phyloP scores from a whole-genome alignment of 2,797 vertebrate genomes.

The Gambelia wislizenii region DNA sequence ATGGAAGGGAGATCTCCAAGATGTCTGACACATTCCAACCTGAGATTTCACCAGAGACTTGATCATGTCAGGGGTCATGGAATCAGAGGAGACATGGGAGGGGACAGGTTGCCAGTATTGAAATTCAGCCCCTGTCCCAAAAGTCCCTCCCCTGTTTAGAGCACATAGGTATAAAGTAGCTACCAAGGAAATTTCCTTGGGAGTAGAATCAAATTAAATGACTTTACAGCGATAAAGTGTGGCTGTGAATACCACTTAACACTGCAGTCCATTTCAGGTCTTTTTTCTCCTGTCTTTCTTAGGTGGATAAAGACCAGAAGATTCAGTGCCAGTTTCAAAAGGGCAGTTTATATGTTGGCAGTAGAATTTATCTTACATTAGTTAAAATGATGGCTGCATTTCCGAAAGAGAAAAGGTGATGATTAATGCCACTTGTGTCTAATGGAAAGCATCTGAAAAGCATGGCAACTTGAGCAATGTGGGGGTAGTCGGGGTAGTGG shows the following conservation, averaged over 20 bases:
- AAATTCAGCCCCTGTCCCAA: too few relatives aligned
- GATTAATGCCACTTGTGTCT: conserved; percentile 6
- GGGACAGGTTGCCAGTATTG: too few relatives aligned
- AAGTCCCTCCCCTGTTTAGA: too few relatives aligned
- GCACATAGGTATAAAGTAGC: too few relatives aligned
- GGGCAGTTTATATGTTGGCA: conserved; percentile 5
- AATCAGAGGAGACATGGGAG: too few relatives aligned
- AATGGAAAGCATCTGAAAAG: conserved; percentile 19
- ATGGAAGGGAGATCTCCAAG: too few relatives aligned
- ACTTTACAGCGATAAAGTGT: not conserved
- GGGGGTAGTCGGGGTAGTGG: not conserved
- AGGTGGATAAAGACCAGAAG: not conserved
- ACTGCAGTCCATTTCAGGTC: not conserved
- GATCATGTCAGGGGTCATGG: too few relatives aligned
- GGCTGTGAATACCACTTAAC: not conserved
- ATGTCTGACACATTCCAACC: too few relatives aligned
- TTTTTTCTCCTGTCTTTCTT: not conserved
- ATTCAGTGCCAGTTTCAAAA: not conserved
- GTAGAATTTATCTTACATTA: not conserved
- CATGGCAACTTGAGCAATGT: not conserved
- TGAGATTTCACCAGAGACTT: too few relatives aligned
- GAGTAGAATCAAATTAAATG: not conserved
- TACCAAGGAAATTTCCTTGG: too few relatives aligned
- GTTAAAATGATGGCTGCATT: not conserved
- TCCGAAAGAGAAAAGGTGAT: not conserved